A percentile compares a stretch with the other conserved stretches of the same genome.
Conservation (phyloP, 2,113 vertebrate genomes). For the Microcebus lehilahytsara region DNA sequence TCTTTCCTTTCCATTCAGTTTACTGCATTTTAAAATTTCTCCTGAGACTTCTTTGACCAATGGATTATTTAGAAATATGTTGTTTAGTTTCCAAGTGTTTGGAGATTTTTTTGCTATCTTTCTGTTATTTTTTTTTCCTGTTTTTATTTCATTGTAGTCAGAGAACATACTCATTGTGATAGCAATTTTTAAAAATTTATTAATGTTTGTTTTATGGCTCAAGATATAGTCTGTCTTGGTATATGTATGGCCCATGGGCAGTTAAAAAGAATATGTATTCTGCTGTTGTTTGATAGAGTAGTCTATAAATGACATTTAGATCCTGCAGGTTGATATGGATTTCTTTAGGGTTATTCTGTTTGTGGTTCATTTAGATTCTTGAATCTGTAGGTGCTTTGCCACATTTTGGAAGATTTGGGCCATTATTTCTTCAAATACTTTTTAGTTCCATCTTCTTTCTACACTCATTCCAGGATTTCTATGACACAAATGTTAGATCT, state of each 20-base stretch:
- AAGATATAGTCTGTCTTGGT: not conserved
- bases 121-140: not conserved
- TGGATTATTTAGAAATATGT: not conserved
- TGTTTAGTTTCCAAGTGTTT: not conserved
- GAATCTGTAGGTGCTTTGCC: not conserved
- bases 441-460: not conserved
- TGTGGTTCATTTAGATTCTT: not conserved
- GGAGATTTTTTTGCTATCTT: not conserved
- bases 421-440: not conserved
- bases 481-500: not conserved
- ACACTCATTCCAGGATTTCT: not conserved
- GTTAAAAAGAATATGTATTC: not conserved
- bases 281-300: not conserved
- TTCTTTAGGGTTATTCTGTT: not conserved
- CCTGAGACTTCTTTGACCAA: not conserved
- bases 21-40: not conserved
- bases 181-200: not conserved
- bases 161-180: not conserved
- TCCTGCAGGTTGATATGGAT: not conserved
- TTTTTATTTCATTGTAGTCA: not conserved
- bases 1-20: not conserved
- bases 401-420: not conserved
- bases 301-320: not conserved
- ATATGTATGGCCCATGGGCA: not conserved
- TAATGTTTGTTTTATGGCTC: not conserved